Evolutionary conservation across 2,888 invertebrate species (phyloP).

Genomic region (Euzetes globulus): DNA sequence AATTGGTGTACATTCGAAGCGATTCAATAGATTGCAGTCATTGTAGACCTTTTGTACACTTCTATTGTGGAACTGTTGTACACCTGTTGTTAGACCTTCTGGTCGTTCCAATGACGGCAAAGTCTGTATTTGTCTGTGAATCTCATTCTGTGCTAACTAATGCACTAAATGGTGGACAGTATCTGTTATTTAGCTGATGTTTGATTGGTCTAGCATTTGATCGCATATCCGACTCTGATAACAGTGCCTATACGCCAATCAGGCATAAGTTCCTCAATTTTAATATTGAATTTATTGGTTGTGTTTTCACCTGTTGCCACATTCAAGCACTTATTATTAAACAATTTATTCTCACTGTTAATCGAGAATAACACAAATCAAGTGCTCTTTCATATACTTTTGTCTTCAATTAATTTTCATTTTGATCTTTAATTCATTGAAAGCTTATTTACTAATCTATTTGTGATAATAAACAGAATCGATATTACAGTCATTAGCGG

Average conservation of each 20-base stretch:
- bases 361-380: not conserved
- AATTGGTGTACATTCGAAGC: not conserved
- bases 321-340: not conserved
- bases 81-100: constrained; percentile 16
- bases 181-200: constrained; percentile 9
- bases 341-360: constrained; percentile 11
- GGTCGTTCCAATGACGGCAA: not conserved
- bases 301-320: constrained; percentile 27
- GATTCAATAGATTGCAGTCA: not conserved
- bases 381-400: not conserved
- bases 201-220: not conserved
- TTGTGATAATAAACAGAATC: not conserved
- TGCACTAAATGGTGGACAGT: constrained; percentile 27
- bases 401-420: not conserved
- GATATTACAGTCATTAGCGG: not conserved
- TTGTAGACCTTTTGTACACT: not conserved
- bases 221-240: constrained; percentile 19
- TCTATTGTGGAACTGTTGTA: not conserved
- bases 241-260: constrained; percentile 13
- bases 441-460: not conserved
- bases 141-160: constrained; percentile 2
- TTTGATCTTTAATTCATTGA: not conserved
- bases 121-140: not conserved
- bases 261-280: constrained; percentile 5
- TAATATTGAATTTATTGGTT: constrained; percentile 20